Conservation (phyloP, 2,797 vertebrate species). For the Rhincodon typus region DNA sequence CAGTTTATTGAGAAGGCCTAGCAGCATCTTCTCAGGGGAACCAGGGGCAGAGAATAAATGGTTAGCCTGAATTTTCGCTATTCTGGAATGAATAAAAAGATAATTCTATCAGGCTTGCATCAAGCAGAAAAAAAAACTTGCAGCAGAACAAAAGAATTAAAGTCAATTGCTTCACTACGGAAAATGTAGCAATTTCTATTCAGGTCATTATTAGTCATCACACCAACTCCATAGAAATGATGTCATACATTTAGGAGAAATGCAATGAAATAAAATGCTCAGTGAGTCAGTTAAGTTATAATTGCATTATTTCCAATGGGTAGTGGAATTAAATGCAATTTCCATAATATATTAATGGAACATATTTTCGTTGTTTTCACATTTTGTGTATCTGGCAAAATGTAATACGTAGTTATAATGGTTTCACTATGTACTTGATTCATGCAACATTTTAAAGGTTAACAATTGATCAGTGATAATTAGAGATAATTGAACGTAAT, state of each 20-base stretch:
- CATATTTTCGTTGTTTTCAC: neutral
- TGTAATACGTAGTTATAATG: neutral
- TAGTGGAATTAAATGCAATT: neutral
- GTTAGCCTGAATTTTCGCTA: too few relatives aligned
- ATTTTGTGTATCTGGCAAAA: neutral
- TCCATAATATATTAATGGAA: neutral
- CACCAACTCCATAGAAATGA: neutral
- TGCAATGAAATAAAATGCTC: neutral
- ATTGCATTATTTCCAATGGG: neutral
- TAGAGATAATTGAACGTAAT: neutral
- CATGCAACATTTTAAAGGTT: constrained; percentile 1
- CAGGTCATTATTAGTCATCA: neutral
- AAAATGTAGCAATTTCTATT: neutral
- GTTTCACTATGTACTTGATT: constrained; percentile 20
- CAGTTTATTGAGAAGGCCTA: too few relatives aligned
- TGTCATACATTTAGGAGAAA: neutral
- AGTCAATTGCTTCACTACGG: too few relatives aligned
- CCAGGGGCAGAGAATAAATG: too few relatives aligned
- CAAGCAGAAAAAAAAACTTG: neutral
- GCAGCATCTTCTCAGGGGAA: too few relatives aligned
- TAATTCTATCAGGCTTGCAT: neutral
- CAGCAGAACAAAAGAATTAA: neutral
- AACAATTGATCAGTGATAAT: neutral
- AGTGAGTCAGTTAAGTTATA: neutral
- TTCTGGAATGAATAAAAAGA: neutral